A percentile compares a stretch with the other conserved stretches of the same genome.
Conservation (phyloP, 2,113 vertebrate species). For the Toxostoma redivivum region DNA sequence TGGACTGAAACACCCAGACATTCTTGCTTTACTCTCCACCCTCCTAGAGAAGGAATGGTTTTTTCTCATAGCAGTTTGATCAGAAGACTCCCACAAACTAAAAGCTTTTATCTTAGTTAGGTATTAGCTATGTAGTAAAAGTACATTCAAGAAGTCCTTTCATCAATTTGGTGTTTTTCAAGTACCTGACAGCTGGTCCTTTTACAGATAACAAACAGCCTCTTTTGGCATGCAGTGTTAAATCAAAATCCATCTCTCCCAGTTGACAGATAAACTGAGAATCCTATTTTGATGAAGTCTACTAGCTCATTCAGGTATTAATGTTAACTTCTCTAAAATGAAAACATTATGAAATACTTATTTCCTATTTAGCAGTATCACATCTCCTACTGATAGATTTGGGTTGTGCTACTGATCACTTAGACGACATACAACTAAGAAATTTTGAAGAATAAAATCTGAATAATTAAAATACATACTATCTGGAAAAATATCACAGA, state of each 20-base stretch:
- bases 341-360: background rate
- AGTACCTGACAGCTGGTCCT: background rate
- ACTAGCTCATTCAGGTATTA: background rate
- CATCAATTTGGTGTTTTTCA: constrained; percentile 17
- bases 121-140: background rate
- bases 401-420: background rate
- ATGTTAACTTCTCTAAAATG: background rate
- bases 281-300: background rate
- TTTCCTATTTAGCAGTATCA: background rate
- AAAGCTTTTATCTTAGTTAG: background rate
- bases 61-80: background rate
- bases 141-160: constrained; percentile 27
- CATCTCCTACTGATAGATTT: background rate
- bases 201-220: background rate
- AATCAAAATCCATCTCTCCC: background rate
- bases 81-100: background rate
- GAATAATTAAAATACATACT: background rate
- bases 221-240: background rate
- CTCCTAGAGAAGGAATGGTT: background rate
- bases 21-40: background rate
- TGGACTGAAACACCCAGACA: background rate
- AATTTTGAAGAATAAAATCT: background rate
- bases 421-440: background rate
- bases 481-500: background rate
- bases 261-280: background rate